Conservation (phyloP, 2,888 invertebrate genomes). For the Latrodectus hesperus region DNA sequence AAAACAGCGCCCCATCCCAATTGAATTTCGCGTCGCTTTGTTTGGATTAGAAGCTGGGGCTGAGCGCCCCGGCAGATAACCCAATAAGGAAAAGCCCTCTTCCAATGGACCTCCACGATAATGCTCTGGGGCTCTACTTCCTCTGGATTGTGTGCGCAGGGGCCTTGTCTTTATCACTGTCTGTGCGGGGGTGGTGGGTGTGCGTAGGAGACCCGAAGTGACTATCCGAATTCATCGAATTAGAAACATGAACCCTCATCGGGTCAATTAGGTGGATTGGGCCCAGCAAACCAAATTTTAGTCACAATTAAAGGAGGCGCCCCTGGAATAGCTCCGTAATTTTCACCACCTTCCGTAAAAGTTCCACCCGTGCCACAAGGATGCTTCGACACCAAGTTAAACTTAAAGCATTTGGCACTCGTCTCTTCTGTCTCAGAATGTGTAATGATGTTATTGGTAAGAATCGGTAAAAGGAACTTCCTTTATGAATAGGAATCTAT, state of each 20-base stretch:
- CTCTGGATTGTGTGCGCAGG: slow-evolving; percentile 12
- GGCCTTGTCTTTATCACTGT: slow-evolving; percentile 42
- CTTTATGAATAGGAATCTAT: too few species aligned
- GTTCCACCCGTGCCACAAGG: not conserved
- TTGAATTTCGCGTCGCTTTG: slow-evolving; percentile 60
- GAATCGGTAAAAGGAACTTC: not conserved
- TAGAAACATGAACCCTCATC: slow-evolving; percentile 41
- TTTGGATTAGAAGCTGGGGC: slow-evolving; percentile 42
- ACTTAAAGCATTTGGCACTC: not conserved
- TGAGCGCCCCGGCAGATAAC: slow-evolving; percentile 38
- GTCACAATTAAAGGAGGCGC: slow-evolving; percentile 36
- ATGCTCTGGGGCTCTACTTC: slow-evolving; percentile 16
- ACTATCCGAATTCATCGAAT: slow-evolving; percentile 39
- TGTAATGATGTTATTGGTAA: not conserved
- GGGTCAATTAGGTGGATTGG: slow-evolving; percentile 40
- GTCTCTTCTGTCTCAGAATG: not conserved
- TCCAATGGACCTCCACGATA: slow-evolving; percentile 16
- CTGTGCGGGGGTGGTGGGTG: slow-evolving; percentile 6
- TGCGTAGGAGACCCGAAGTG: slow-evolving; percentile 15
- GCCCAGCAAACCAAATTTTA: slow-evolving; percentile 52
- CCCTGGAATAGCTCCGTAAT: not conserved
- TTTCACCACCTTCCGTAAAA: not conserved
- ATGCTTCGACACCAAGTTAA: not conserved
- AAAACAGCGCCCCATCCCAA: slow-evolving; percentile 51
- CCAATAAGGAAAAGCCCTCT: slow-evolving; percentile 47